phyloP scores from a whole-genome alignment of 2,797 vertebrate genomes.

The Molossus molossus region DNA sequence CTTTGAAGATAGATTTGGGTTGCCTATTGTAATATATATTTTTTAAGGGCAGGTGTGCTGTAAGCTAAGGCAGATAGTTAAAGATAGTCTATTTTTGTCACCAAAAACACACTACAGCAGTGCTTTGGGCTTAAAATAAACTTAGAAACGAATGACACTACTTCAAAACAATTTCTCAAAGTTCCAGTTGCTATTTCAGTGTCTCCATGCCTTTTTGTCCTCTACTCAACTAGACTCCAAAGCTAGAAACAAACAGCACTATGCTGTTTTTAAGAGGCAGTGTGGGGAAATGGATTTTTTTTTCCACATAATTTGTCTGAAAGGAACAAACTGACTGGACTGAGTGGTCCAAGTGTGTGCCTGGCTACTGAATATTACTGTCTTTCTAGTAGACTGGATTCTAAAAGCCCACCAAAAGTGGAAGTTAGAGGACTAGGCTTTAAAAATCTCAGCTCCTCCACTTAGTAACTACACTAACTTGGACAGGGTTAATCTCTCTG shows the following conservation, averaged over 20 bases:
- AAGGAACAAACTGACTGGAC: background rate
- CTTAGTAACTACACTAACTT: background rate
- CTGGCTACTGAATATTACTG: background rate
- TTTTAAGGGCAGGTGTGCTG: conserved; percentile 65
- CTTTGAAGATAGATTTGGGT: conserved; percentile 39
- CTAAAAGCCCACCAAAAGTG: background rate
- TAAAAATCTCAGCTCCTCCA: background rate
- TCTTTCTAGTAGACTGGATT: background rate
- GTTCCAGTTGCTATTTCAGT: conserved; percentile 59
- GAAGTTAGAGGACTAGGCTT: background rate
- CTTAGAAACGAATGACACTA: conserved; percentile 54
- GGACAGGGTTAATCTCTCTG: background rate
- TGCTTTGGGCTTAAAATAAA: conserved; percentile 80
- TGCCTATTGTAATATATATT: conserved; percentile 6
- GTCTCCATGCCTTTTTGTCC: conserved; percentile 30
- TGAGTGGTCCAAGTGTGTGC: background rate
- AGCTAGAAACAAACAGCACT: conserved; percentile 41
- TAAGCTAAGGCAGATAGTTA: conserved; percentile 67
- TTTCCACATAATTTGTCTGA: background rate
- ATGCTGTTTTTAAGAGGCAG: background rate
- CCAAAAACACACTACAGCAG: conserved; percentile 72
- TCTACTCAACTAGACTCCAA: background rate
- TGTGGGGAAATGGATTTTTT: background rate
- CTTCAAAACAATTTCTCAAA: conserved; percentile 69
- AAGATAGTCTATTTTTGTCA: conserved; percentile 76